Conservation (phyloP, 1,140 invertebrate genomes). For the Bombus waltoni region DNA sequence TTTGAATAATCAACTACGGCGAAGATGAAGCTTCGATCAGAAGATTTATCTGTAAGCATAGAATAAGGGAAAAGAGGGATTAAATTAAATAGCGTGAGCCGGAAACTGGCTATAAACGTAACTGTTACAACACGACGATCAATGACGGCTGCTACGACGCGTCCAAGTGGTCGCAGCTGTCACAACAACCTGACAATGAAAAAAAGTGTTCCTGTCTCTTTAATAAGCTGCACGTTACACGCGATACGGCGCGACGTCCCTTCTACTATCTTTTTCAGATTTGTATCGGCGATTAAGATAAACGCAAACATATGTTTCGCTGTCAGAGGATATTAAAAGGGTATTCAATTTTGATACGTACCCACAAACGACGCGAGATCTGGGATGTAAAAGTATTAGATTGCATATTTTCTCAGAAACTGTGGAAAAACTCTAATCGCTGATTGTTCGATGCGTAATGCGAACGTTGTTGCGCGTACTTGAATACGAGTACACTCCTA, state of each 20-base stretch:
- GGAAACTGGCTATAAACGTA: background rate
- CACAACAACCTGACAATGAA: conserved; percentile 31
- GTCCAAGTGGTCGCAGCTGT: conserved; percentile 39
- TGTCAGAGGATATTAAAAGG: background rate
- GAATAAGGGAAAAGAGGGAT: background rate
- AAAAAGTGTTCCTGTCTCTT: conserved; percentile 21
- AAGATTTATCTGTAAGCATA: background rate
- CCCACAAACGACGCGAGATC: too few species aligned
- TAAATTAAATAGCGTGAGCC: background rate
- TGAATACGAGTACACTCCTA: too few species aligned
- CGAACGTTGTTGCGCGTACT: background rate
- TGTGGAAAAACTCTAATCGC: background rate
- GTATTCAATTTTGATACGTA: background rate
- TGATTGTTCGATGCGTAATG: background rate
- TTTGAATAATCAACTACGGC: background rate
- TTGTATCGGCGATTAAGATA: conserved; percentile 23
- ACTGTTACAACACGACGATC: conserved; percentile 22
- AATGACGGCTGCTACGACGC: background rate
- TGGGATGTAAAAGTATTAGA: background rate
- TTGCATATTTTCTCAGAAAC: background rate
- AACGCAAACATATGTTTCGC: background rate
- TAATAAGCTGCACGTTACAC: conserved; percentile 5
- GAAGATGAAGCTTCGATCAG: too few species aligned
- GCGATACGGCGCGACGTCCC: background rate
- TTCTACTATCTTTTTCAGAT: background rate